Percentiles rank a stretch among this genome's conserved stretches.
These are phyloP conservation scores for Diorhabda elongata DNA, from an alignment of 1,140 invertebrate species.

Conservation along the genomic window DNA sequence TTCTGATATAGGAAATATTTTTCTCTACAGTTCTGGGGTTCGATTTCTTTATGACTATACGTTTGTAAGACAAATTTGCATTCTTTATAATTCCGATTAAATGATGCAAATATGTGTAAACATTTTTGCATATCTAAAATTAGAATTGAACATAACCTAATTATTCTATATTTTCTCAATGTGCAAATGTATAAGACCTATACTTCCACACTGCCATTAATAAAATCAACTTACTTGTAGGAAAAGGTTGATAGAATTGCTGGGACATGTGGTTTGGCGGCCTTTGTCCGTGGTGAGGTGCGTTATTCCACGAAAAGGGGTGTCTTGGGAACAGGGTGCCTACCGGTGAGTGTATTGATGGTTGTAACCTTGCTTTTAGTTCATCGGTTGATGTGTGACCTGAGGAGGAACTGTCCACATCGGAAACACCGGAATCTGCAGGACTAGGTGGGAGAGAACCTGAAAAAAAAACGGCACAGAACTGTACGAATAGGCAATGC, in stretches of 20 bases:
- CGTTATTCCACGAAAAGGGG: conserved; percentile 32
- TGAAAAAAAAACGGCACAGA: conserved; percentile 39
- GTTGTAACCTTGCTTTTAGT: conserved; percentile 69
- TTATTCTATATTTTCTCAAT: too few relatives aligned
- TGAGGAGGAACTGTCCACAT: conserved; percentile 91
- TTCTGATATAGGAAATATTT: too few relatives aligned
- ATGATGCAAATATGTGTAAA: too few relatives aligned
- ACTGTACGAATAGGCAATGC: neutral
- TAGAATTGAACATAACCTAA: too few relatives aligned
- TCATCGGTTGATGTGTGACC: conserved; percentile 83
- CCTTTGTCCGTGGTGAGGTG: conserved; percentile 35
- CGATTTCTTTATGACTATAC: too few relatives aligned
- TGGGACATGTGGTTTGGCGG: conserved; percentile 37
- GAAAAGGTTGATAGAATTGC: conserved; percentile 39
- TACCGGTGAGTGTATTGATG: conserved; percentile 42
- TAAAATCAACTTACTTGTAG: conserved; percentile 35
- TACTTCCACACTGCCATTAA: neutral
- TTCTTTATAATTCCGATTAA: too few relatives aligned
- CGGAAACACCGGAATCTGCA: conserved; percentile 93
- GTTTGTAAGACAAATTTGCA: too few relatives aligned
- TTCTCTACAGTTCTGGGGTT: too few relatives aligned
- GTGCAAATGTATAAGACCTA: too few relatives aligned
- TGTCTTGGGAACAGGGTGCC: conserved; percentile 37
- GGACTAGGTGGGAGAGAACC: conserved; percentile 94
- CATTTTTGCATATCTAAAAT: too few relatives aligned